Percentiles rank a stretch among this genome's conserved stretches.
Conservation (phyloP, 2,113 vertebrate species). For the Urocolius indicus region DNA sequence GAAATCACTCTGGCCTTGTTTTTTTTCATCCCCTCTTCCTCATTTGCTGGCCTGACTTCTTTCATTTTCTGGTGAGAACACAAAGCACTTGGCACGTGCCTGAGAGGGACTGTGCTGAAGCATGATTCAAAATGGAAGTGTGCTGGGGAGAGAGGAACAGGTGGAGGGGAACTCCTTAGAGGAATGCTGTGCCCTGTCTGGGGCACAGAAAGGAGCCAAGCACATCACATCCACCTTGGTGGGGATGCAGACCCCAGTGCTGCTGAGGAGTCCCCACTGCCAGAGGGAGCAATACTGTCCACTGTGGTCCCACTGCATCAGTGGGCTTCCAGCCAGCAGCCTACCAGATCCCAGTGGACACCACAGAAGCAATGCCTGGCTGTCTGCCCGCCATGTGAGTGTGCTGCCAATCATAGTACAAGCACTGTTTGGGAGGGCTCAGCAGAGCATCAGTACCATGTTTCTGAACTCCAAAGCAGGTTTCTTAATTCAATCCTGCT, state of each 20-base stretch:
- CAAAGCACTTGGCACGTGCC: not conserved
- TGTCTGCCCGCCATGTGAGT: rapidly evolving
- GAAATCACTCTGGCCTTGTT: not conserved
- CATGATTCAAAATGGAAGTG: not conserved
- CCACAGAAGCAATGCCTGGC: not conserved
- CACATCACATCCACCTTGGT: rapidly evolving
- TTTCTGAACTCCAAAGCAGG: not conserved
- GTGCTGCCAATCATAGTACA: rapidly evolving
- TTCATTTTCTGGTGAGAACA: not conserved
- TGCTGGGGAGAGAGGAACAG: not conserved
- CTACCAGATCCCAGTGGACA: rapidly evolving
- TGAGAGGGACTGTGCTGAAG: rapidly evolving
- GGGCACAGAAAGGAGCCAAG: not conserved
- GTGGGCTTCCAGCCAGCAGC: not conserved
- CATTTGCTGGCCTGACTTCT: not conserved
- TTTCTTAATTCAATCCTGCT: too few species aligned
- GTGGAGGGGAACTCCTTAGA: not conserved
- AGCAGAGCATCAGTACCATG: not conserved
- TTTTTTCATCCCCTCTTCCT: not conserved
- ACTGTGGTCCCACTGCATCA: rapidly evolving
- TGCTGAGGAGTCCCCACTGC: not conserved
- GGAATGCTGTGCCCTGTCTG: rapidly evolving
- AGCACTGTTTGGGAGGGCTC: not conserved
- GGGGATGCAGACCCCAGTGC: not conserved
- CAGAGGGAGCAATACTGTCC: not conserved